phyloP scores from a whole-genome alignment of 1,140 invertebrate genomes.

The Diorhabda elongata region DNA sequence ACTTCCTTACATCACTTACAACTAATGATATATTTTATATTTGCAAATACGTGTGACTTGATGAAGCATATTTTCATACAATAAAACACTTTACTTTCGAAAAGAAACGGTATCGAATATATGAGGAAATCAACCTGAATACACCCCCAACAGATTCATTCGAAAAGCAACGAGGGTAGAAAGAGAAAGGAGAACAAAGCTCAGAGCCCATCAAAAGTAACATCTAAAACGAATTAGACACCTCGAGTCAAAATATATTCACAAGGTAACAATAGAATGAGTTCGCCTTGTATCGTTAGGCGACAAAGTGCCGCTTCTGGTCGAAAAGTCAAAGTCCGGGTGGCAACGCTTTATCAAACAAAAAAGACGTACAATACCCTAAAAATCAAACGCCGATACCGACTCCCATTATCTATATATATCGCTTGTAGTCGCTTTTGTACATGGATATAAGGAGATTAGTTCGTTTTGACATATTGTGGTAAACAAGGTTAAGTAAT shows the following conservation, averaged over 20 bases:
- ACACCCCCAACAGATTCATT: too few relatives aligned
- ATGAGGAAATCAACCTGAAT: too few relatives aligned
- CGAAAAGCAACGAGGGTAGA: too few relatives aligned
- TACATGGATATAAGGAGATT: constrained; percentile 38
- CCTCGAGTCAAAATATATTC: constrained; percentile 17
- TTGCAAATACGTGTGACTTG: too few relatives aligned
- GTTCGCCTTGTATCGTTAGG: constrained; percentile 10
- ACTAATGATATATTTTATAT: too few relatives aligned
- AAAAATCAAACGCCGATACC: constrained; percentile 1
- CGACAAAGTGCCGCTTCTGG: constrained; percentile 12
- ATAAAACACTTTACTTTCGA: too few relatives aligned
- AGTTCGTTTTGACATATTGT: constrained; percentile 45
- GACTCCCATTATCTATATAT: not conserved
- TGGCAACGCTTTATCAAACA: constrained; percentile 11
- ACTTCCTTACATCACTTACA: too few relatives aligned
- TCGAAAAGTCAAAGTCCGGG: constrained; percentile 15
- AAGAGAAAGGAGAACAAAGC: not conserved
- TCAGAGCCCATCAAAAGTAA: not conserved
- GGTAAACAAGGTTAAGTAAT: constrained; percentile 46
- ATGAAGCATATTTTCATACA: too few relatives aligned
- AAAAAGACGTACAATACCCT: constrained; percentile 6
- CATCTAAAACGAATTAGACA: constrained; percentile 15
- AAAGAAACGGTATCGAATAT: too few relatives aligned
- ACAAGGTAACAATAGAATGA: constrained; percentile 11
- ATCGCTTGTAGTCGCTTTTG: constrained; percentile 1